phyloP scores from a whole-genome alignment of 2,797 vertebrate genomes.

The Microchirus variegatus region DNA sequence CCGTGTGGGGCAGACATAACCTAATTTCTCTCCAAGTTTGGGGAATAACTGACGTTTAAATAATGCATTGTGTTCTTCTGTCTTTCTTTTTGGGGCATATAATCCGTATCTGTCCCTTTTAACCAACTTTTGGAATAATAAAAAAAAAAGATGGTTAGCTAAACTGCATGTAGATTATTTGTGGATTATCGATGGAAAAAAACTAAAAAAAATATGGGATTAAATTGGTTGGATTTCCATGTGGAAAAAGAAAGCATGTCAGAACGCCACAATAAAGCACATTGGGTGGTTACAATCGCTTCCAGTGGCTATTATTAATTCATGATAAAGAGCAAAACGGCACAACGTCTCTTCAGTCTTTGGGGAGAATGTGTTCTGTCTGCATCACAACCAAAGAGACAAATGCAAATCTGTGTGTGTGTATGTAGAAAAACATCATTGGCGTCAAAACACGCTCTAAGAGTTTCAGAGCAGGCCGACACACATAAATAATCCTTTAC shows the following conservation, averaged over 20 bases:
- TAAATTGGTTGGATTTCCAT: not conserved
- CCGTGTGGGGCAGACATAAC: too few relatives aligned
- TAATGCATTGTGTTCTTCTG: not conserved
- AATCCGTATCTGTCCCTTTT: not conserved
- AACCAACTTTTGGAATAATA: slow-evolving; percentile 1
- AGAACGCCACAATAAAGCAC: slow-evolving; percentile 1
- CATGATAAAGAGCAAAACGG: slow-evolving; percentile 4
- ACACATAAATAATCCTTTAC: too few relatives aligned
- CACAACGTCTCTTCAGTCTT: not conserved
- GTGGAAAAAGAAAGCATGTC: not conserved
- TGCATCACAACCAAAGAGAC: not conserved
- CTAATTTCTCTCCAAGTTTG: too few relatives aligned
- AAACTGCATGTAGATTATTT: not conserved
- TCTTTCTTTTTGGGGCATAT: not conserved
- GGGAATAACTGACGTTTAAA: too few relatives aligned
- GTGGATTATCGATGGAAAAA: not conserved
- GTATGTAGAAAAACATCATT: too few relatives aligned
- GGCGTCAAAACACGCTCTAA: too few relatives aligned
- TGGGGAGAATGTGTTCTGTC: not conserved
- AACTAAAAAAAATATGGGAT: too few relatives aligned
- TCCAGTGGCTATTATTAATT: slow-evolving; percentile 8
- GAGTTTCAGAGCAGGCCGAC: too few relatives aligned
- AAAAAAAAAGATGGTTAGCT: slow-evolving; percentile 1
- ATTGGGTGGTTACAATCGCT: slow-evolving; percentile 9
- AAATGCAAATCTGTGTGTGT: not conserved